These are phyloP conservation scores for Meteorus sp. DNA, from an alignment of 1,140 invertebrate genomes.

Conservation along the genomic window DNA sequence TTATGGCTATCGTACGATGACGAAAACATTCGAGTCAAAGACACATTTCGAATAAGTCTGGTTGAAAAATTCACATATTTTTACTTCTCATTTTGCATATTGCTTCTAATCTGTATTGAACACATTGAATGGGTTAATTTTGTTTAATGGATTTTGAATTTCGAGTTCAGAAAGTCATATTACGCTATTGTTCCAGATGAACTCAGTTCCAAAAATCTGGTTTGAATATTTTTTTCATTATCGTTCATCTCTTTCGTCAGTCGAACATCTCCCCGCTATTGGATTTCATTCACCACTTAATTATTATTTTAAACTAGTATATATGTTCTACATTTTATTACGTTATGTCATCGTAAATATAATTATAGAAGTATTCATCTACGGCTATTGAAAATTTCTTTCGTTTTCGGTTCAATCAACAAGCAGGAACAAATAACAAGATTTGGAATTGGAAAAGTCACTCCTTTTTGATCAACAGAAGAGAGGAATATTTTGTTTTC, in stretches of 20 bases:
- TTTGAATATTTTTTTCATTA: constrained; percentile 29
- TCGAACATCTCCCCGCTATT: constrained; percentile 34
- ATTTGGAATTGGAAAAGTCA: no score
- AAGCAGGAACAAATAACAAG: background rate
- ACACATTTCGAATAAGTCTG: no score
- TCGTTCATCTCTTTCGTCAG: constrained; percentile 25
- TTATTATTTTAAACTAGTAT: constrained; percentile 1
- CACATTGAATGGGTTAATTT: constrained; percentile 54
- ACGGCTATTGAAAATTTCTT: background rate
- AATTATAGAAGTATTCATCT: background rate
- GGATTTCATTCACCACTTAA: background rate
- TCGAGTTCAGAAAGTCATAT: constrained; percentile 33
- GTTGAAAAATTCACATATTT: constrained; percentile 15
- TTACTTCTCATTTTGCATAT: constrained; percentile 31
- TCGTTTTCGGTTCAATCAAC: no score
- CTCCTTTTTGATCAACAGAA: no score
- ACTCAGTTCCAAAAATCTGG: no score
- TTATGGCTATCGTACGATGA: no score
- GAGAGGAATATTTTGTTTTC: no score
- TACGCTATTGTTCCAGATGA: constrained; percentile 33
- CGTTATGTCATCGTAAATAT: background rate
- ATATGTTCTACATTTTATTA: background rate
- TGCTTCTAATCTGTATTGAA: constrained; percentile 48
- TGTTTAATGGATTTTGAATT: constrained; percentile 38
- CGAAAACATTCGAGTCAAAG: no score